Percentiles rank a stretch among this genome's conserved stretches.
Evolutionary conservation across 2,113 vertebrate genomes (phyloP).

Genomic region (Electrona antarctica): DNA sequence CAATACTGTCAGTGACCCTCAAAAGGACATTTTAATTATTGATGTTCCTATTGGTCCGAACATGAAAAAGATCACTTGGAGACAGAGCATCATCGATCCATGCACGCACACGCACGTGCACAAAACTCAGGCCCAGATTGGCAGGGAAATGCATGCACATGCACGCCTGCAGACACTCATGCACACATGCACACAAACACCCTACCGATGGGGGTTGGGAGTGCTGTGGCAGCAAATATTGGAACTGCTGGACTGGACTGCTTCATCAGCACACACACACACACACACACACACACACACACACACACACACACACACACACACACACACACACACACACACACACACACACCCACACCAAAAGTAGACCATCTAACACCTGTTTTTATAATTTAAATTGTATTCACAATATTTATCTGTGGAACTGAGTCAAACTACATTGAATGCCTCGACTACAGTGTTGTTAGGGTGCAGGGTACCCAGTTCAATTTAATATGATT

Average conservation of each 20-base stretch:
- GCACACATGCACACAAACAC: background rate
- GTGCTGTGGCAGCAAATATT: conserved; percentile 23
- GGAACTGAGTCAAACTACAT: too few relatives aligned
- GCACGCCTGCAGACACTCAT: background rate
- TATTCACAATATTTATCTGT: too few relatives aligned
- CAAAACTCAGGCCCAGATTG: conserved; percentile 13
- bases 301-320: background rate
- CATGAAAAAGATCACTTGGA: conserved; percentile 31
- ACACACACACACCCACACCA: background rate
- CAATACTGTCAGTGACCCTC: conserved; percentile 3
- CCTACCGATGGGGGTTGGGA: background rate
- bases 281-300: conserved; percentile 1
- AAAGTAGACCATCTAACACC: too few relatives aligned
- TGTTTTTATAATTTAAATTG: too few relatives aligned
- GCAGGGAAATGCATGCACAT: background rate
- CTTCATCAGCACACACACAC: conserved; percentile 28
- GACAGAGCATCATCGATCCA: conserved; percentile 35
- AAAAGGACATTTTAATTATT: conserved; percentile 56
- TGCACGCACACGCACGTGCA: background rate
- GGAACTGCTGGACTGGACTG: conserved; percentile 3
- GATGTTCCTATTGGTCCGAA: conserved; percentile 43
- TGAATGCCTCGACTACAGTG: too few relatives aligned
- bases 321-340: conserved; percentile 6
- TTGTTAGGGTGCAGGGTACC: too few relatives aligned
- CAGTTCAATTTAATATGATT: too few relatives aligned